phyloP scores from a whole-genome alignment of 2,888 invertebrate species.

The Chromoteleia sp. region DNA sequence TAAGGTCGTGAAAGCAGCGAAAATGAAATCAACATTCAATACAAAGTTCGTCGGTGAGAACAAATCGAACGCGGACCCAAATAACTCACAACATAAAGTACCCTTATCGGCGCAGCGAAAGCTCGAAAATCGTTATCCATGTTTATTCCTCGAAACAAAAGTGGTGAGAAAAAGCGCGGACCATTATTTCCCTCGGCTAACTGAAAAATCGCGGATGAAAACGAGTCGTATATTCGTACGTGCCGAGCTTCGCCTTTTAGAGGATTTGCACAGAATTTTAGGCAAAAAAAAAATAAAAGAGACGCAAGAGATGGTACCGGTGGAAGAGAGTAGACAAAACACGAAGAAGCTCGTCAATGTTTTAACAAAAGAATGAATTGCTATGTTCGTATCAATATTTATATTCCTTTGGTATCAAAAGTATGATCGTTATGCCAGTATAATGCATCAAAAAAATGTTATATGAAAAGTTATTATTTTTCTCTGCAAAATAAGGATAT shows the following conservation, averaged over 20 bases:
- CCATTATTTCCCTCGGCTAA: slow-evolving; percentile 67
- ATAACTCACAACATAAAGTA: slow-evolving; percentile 51
- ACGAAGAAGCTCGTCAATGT: slow-evolving; percentile 12
- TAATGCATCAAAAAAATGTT: too few species aligned
- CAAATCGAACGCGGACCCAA: slow-evolving; percentile 52
- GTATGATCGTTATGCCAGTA: too few species aligned
- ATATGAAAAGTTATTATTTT: too few species aligned
- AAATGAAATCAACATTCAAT: slow-evolving; percentile 49
- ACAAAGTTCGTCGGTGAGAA: slow-evolving; percentile 16
- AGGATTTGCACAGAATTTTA: slow-evolving; percentile 62
- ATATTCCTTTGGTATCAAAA: too few species aligned
- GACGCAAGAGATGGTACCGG: slow-evolving; percentile 40
- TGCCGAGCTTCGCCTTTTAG: slow-evolving; percentile 63
- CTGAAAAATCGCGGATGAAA: slow-evolving; percentile 68
- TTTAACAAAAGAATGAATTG: slow-evolving; percentile 19
- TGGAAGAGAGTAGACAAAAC: neutral
- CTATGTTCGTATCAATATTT: slow-evolving; percentile 11
- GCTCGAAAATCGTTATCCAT: slow-evolving; percentile 64
- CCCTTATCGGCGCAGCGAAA: slow-evolving; percentile 59
- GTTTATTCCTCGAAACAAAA: slow-evolving; percentile 65
- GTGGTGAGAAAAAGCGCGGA: slow-evolving; percentile 57
- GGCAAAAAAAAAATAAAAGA: slow-evolving; percentile 53
- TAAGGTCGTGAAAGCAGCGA: slow-evolving; percentile 10
- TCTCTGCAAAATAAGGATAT: too few species aligned
- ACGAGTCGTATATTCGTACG: slow-evolving; percentile 63